phyloP scores from a whole-genome alignment of 2,113 vertebrate species.

The Accipiter cooperii region DNA sequence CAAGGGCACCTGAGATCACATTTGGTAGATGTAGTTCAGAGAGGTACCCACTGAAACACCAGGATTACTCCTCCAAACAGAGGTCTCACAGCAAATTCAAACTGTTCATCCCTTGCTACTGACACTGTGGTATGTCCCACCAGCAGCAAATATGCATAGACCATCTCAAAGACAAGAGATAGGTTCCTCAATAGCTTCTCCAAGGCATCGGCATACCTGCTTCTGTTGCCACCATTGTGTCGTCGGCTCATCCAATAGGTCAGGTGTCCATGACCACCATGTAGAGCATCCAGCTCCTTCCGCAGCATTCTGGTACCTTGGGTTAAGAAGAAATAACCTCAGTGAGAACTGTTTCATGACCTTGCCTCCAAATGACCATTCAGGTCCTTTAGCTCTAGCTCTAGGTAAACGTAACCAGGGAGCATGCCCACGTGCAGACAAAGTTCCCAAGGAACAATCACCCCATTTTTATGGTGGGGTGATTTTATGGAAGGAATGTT shows the following conservation, averaged over 20 bases:
- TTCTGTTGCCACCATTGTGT: not conserved
- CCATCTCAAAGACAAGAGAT: not conserved
- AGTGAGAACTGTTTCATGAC: not conserved
- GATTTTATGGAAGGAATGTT: not conserved
- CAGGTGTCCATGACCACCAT: not conserved
- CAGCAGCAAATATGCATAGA: not conserved
- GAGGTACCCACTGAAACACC: not conserved
- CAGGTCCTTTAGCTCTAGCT: not conserved
- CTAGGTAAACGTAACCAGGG: not conserved
- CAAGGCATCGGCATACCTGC: not conserved
- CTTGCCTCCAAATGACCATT: not conserved
- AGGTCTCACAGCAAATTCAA: not conserved
- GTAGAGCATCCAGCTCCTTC: not conserved
- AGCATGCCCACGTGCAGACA: not conserved
- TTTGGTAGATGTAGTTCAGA: not conserved
- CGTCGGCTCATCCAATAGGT: not conserved
- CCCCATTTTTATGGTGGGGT: no score
- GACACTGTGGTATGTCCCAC: not conserved
- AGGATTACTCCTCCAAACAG: not conserved
- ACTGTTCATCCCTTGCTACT: not conserved
- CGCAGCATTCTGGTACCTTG: not conserved
- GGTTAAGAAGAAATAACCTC: not conserved
- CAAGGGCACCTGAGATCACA: not conserved
- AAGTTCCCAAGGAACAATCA: not conserved
- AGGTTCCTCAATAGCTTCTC: not conserved